Evolutionary conservation across 2,888 invertebrate species (phyloP), one percentile per base, ranked within the genome.

Genomic region (Myopa testacea): DNA sequence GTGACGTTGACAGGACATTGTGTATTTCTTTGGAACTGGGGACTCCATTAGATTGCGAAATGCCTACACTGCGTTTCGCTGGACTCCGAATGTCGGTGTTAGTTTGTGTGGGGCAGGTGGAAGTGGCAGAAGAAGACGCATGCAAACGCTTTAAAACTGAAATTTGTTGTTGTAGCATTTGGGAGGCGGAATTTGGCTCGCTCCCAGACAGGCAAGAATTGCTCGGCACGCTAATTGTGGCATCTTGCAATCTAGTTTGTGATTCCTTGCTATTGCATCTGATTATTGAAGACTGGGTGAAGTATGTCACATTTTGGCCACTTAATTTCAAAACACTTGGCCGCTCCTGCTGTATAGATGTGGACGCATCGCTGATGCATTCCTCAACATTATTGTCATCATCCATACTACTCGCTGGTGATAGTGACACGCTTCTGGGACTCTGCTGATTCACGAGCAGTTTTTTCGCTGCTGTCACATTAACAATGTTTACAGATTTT

Each of bases 401-500:
- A 50, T 85, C 85, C 4, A 81, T 50, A 78, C 84, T 84, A 73
- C 83, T 85, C 3, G 80, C 82, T 37, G 85, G 85, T 50, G 85
- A 85, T 12, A 84, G 74, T 4, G 86, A 84, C 70, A 79, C 74
- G 34, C 83, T 80, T 70, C 79, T 81, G 34, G 80, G 81, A 34
- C 81, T 76, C 7, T 76, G 68, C n/a, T 68, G 68, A 19, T 60
- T 67, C 26, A 10, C 4, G 26, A 78, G 74, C 45, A 89, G 80
- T 81, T 86, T 87, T 52, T 86, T 86, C 4, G 87, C 88, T 6
- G 87, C 85, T 19, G 87, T 87, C 37, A 85, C 82, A 82, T 87
- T 88, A 4, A 89, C 88, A 63, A 91, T 85, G 82, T 87, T 84
- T 75, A 90, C 86, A 82, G 91, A 90, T 80, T 89, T 87, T 3